phyloP scores from a whole-genome alignment of 2,888 invertebrate species.

The Scaptomyza polygonia region DNA sequence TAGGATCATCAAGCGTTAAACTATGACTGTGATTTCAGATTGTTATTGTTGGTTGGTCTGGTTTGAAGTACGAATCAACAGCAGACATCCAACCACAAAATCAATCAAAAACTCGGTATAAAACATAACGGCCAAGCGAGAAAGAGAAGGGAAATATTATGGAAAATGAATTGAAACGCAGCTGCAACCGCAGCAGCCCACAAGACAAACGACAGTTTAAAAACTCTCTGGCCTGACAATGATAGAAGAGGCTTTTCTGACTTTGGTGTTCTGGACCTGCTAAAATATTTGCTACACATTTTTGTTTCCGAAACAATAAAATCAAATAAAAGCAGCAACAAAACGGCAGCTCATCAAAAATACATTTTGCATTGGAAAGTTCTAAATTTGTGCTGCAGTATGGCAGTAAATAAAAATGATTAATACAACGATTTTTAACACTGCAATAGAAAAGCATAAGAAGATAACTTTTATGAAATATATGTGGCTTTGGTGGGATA shows the following conservation, averaged over 20 bases:
- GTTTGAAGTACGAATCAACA: background rate
- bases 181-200: slow-evolving; percentile 48
- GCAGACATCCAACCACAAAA: slow-evolving; percentile 64
- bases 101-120: slow-evolving; percentile 60
- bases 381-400: slow-evolving; percentile 5
- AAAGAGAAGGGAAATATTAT: slow-evolving; percentile 42
- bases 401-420: background rate
- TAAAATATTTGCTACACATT: slow-evolving; percentile 36
- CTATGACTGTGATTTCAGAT: slow-evolving; percentile 16
- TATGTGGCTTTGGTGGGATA: no score
- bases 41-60: slow-evolving; percentile 17
- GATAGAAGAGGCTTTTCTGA: slow-evolving; percentile 24
- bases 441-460: background rate
- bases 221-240: slow-evolving; percentile 47
- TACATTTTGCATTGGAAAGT: slow-evolving; percentile 3
- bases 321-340: slow-evolving; percentile 10
- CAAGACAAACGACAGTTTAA: slow-evolving; percentile 70
- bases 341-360: slow-evolving; percentile 26
- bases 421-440: no score
- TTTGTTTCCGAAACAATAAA: slow-evolving; percentile 15
- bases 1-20: slow-evolving; percentile 36
- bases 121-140: slow-evolving; percentile 24
- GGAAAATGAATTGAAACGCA: slow-evolving; percentile 36
- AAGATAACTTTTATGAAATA: background rate
- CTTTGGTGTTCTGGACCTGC: background rate